Conservation (phyloP, 2,797 vertebrate species). For the Orientallactaga sibirica region DNA sequence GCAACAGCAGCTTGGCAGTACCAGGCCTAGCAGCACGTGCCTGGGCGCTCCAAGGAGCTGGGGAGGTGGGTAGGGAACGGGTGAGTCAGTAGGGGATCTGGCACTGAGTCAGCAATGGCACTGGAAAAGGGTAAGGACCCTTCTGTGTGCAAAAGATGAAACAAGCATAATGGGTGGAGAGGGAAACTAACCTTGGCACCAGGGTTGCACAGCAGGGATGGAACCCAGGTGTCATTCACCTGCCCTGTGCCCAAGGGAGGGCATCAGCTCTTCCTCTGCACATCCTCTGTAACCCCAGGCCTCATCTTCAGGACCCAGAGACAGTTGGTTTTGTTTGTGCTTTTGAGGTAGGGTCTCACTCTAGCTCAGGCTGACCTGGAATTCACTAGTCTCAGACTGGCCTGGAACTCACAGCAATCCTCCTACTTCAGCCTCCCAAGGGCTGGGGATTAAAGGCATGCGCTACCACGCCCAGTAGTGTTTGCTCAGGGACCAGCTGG, state of each 20-base stretch:
- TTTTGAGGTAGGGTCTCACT: too few species aligned
- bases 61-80: neutral
- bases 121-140: constrained; percentile 37
- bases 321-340: too few species aligned
- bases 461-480: too few species aligned
- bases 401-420: too few species aligned
- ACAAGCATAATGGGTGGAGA: neutral
- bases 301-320: neutral
- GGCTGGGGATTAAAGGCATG: too few species aligned
- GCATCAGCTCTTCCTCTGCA: constrained; percentile 28
- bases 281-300: neutral
- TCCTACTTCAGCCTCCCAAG: too few species aligned
- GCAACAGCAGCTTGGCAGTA: constrained; percentile 62
- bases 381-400: too few species aligned
- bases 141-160: constrained; percentile 33
- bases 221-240: constrained; percentile 37
- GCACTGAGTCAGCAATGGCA: constrained; percentile 72
- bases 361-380: too few species aligned
- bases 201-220: neutral
- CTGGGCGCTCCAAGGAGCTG: constrained; percentile 70
- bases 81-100: constrained; percentile 79
- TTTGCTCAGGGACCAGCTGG: neutral
- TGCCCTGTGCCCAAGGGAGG: neutral
- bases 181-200: neutral
- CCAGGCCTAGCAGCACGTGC: constrained; percentile 64